These are phyloP conservation scores for Chesias legatella DNA, from an alignment of 2,888 invertebrate genomes.

Conservation along the genomic window DNA sequence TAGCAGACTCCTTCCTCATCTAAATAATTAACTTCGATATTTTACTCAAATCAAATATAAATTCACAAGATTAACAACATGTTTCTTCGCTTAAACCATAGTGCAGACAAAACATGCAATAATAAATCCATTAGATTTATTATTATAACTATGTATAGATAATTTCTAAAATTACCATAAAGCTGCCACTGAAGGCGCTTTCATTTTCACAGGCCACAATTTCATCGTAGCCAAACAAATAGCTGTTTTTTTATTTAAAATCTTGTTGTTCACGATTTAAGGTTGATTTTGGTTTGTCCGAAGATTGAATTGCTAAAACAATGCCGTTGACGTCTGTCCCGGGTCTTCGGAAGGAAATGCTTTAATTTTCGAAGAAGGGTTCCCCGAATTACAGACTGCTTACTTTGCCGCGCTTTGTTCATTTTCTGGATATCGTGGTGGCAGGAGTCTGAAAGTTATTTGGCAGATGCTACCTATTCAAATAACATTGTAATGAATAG, in stretches of 20 bases:
- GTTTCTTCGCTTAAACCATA: constrained; percentile 17
- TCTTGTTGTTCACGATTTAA: background rate
- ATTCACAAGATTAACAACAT: constrained; percentile 12
- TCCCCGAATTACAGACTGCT: constrained; percentile 26
- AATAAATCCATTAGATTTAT: constrained; percentile 13
- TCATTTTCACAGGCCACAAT: constrained; percentile 19
- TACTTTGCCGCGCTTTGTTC: constrained; percentile 7
- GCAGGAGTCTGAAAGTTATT: background rate
- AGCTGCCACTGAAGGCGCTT: constrained; percentile 9
- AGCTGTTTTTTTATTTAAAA: too few relatives aligned
- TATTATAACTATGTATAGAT: constrained; percentile 13
- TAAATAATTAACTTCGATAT: too few relatives aligned
- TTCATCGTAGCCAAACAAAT: background rate
- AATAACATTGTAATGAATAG: too few relatives aligned
- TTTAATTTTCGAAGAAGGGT: constrained; percentile 27
- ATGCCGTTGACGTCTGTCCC: constrained; percentile 43
- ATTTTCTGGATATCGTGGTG: constrained; percentile 1
- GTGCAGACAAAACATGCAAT: constrained; percentile 16
- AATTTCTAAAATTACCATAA: constrained; percentile 18
- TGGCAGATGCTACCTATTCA: background rate
- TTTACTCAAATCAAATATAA: too few relatives aligned
- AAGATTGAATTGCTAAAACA: constrained; percentile 28
- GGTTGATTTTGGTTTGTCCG: constrained; percentile 7
- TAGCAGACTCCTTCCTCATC: too few relatives aligned
- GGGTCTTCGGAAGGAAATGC: constrained; percentile 37